phyloP scores from a whole-genome alignment of 2,888 invertebrate genomes.

The Linyphia triangularis region DNA sequence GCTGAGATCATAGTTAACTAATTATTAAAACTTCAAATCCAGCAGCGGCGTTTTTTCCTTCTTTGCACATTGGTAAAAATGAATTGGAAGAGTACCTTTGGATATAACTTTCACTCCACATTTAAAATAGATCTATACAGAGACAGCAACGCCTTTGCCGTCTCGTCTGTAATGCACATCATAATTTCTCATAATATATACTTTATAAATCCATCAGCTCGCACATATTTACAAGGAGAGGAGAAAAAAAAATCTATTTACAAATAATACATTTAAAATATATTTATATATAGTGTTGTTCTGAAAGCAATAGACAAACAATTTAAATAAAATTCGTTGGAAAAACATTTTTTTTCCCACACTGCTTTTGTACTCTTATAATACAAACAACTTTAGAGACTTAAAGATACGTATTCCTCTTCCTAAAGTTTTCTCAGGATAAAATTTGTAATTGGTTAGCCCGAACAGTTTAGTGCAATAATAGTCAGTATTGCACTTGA shows the following conservation, averaged over 20 bases:
- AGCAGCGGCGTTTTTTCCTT: neutral
- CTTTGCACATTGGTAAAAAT: neutral
- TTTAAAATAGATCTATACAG: neutral
- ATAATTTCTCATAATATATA: neutral
- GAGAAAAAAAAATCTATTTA: neutral
- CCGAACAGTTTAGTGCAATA: no score
- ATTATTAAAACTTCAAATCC: neutral
- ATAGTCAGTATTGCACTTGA: no score
- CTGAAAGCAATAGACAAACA: neutral
- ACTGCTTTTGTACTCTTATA: neutral
- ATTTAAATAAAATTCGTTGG: neutral
- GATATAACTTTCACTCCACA: neutral
- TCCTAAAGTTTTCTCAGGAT: neutral
- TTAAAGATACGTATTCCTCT: neutral
- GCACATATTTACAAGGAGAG: no score
- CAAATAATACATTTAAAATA: neutral
- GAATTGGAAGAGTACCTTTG: neutral
- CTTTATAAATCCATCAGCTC: neutral
- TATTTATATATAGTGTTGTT: no score
- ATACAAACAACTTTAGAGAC: neutral
- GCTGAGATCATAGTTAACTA: no score
- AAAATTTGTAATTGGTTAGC: neutral
- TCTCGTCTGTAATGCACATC: no score
- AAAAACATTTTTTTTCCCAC: neutral
- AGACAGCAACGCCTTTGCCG: neutral